These are phyloP conservation scores for Yponomeuta cagnagella DNA, from an alignment of 2,888 invertebrate genomes.

Conservation along the genomic window DNA sequence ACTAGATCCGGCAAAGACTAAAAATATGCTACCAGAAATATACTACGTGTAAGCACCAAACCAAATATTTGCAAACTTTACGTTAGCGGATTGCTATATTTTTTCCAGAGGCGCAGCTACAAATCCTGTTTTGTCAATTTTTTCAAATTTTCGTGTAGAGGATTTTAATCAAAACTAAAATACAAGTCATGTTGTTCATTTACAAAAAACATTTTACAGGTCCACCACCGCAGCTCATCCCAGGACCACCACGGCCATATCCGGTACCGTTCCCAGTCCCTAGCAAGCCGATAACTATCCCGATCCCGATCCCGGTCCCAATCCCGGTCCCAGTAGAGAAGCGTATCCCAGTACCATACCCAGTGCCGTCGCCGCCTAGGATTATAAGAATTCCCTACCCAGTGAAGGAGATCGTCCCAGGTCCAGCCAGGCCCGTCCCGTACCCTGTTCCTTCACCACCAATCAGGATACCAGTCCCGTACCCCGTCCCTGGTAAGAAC, in stretches of 20 bases:
- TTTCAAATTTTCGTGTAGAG: too few species aligned
- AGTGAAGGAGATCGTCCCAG: slow-evolving; percentile 18
- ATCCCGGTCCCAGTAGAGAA: slow-evolving; percentile 31
- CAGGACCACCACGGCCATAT: slow-evolving; percentile 54
- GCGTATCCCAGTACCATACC: slow-evolving; percentile 28
- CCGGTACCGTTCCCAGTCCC: slow-evolving; percentile 45
- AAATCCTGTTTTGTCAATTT: too few species aligned
- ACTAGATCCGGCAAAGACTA: too few species aligned
- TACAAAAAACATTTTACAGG: not conserved
- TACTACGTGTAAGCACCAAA: too few species aligned
- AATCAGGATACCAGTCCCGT: slow-evolving; percentile 9
- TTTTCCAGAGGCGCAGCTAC: too few species aligned
- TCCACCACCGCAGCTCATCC: slow-evolving; percentile 37
- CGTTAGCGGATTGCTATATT: too few species aligned
- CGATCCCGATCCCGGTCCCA: slow-evolving; percentile 45
- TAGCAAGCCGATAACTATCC: slow-evolving; percentile 29
- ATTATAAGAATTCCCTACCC: slow-evolving; percentile 31
- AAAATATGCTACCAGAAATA: too few species aligned
- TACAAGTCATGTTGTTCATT: too few species aligned
- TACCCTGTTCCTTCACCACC: slow-evolving; percentile 30
- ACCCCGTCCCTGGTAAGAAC: slow-evolving; percentile 21
- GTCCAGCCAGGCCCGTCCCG: not conserved
- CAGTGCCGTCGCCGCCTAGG: slow-evolving; percentile 32
- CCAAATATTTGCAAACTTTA: too few species aligned
- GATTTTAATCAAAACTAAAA: too few species aligned